phyloP scores from a whole-genome alignment of 2,888 invertebrate species.

The Perizoma affinitatum region DNA sequence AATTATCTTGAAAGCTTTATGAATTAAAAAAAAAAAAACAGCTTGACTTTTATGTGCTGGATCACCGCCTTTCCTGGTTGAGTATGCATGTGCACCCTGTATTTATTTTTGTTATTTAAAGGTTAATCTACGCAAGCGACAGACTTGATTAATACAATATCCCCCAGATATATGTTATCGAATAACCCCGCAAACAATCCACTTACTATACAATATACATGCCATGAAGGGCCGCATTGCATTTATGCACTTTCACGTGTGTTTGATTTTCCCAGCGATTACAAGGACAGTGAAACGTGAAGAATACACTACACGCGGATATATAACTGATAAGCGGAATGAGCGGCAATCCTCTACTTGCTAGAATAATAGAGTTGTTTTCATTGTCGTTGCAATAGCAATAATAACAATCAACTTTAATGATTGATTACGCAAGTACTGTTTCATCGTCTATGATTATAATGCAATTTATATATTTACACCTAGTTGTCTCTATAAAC shows the following conservation, averaged over 20 bases:
- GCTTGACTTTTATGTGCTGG: too few relatives aligned
- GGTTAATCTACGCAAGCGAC: too few relatives aligned
- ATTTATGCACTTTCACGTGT: conserved; percentile 16
- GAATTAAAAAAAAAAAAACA: too few relatives aligned
- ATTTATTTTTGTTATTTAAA: too few relatives aligned
- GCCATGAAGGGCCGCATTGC: not conserved
- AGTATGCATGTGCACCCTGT: too few relatives aligned
- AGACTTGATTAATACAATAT: conserved; percentile 1
- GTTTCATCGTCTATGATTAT: conserved; percentile 64
- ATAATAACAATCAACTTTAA: conserved; percentile 60
- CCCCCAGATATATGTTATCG: conserved; percentile 1
- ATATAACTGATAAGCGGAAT: conserved; percentile 18
- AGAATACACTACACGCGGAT: conserved; percentile 17
- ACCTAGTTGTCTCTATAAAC: conserved; percentile 12
- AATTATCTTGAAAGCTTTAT: too few relatives aligned
- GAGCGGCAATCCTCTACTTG: conserved; percentile 7
- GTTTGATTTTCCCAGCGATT: conserved; percentile 21
- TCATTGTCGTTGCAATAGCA: conserved; percentile 41
- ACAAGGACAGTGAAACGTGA: conserved; percentile 9
- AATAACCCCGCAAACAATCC: conserved; percentile 12
- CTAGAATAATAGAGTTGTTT: conserved; percentile 29
- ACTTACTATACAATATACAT: conserved; percentile 1
- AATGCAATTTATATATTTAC: conserved; percentile 45
- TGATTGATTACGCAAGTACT: conserved; percentile 68
- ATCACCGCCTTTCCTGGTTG: too few relatives aligned